Conservation (phyloP, 35 echinoderm and acorn worm genomes). For the Lytechinus variegatus region DNA sequence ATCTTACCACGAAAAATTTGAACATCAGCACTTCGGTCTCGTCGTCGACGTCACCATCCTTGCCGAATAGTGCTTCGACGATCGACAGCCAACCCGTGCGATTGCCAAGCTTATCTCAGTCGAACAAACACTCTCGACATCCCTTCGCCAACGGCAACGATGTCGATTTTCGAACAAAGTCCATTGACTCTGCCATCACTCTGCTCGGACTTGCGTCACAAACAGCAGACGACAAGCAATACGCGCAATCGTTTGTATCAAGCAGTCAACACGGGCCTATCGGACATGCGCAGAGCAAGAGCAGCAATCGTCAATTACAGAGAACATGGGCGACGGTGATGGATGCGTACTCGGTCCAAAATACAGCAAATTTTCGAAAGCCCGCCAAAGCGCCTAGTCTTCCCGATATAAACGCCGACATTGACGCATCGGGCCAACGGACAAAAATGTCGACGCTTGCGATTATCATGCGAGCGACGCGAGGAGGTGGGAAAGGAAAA, state of each 20-base stretch:
- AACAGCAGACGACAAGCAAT: conserved; percentile 49
- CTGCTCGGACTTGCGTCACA: conserved; percentile 69
- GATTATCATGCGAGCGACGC: conserved; percentile 49
- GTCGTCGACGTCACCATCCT: no score
- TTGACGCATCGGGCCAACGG: background rate
- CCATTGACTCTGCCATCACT: conserved; percentile 59
- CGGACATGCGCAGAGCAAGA: background rate
- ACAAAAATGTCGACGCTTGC: conserved; percentile 66
- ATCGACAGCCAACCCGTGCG: background rate
- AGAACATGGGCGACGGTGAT: conserved; percentile 46
- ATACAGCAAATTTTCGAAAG: conserved; percentile 57
- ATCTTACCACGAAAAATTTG: conserved; percentile 39
- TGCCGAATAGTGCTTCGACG: background rate
- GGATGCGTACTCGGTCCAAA: conserved; percentile 63
- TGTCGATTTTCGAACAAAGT: background rate
- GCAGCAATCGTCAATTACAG: background rate
- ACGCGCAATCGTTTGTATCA: conserved; percentile 60
- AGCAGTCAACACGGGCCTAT: conserved; percentile 36
- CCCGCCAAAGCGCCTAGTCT: conserved; percentile 55
- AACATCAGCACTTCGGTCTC: background rate
- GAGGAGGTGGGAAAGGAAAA: background rate
- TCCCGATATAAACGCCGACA: background rate
- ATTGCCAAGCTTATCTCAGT: background rate
- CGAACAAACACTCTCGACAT: background rate
- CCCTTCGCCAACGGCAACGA: background rate